Conservation (phyloP, 2,113 vertebrate genomes). For the Oenanthe melanoleuca region DNA sequence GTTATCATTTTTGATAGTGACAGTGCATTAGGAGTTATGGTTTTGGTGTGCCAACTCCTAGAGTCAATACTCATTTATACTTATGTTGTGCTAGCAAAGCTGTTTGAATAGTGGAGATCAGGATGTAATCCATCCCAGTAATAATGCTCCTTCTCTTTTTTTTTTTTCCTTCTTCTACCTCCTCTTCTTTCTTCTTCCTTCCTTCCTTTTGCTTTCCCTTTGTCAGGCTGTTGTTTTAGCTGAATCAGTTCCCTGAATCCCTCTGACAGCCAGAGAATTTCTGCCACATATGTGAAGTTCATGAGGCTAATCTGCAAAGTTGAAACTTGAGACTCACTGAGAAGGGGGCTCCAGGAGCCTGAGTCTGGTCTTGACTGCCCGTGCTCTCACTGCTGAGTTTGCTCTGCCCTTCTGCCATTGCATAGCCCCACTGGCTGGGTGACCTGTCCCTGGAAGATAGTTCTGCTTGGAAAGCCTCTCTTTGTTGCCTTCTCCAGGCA, state of each 20-base stretch:
- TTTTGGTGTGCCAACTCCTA: background rate
- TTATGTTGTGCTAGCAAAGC: background rate
- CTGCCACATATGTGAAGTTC: background rate
- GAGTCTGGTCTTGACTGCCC: background rate
- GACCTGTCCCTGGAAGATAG: fast-evolving
- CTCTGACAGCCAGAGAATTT: background rate
- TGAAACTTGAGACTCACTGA: background rate
- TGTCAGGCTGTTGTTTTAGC: background rate
- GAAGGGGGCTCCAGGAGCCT: background rate
- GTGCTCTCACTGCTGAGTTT: background rate
- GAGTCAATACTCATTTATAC: background rate
- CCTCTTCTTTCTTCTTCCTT: background rate
- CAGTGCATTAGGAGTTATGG: background rate
- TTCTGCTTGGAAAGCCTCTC: background rate
- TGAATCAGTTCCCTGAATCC: background rate
- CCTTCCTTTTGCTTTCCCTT: background rate
- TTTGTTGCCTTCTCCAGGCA: background rate
- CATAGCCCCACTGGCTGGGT: background rate
- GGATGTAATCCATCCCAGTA: background rate
- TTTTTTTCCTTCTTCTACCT: background rate
- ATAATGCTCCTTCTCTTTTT: background rate
- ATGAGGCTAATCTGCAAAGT: background rate
- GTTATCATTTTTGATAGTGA: background rate
- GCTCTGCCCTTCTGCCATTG: background rate
- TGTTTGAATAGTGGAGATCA: background rate